These are phyloP conservation scores for Arctia plantaginis DNA, from an alignment of 2,888 invertebrate species.

Conservation along the genomic window DNA sequence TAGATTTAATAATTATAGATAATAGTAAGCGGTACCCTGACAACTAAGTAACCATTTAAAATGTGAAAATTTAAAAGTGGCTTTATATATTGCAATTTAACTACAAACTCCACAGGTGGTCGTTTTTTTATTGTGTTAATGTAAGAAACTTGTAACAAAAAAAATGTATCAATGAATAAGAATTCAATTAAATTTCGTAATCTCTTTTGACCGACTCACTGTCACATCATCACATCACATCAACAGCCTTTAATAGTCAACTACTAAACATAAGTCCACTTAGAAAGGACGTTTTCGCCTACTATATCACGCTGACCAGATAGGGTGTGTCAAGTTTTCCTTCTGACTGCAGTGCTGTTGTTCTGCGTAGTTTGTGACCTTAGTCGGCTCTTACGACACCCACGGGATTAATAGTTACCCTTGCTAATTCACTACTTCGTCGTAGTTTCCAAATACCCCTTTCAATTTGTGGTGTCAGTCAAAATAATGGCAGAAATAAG, in stretches of 20 bases:
- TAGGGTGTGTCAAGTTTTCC: too few relatives aligned
- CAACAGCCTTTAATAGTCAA: too few relatives aligned
- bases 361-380: too few relatives aligned
- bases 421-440: neutral
- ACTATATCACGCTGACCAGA: too few relatives aligned
- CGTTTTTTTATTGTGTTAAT: neutral
- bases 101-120: neutral
- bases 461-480: neutral
- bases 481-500: neutral
- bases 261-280: too few relatives aligned
- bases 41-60: neutral
- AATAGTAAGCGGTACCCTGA: neutral
- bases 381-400: too few relatives aligned
- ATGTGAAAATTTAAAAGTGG: neutral
- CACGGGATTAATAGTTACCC: too few relatives aligned
- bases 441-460: neutral
- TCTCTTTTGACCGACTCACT: neutral
- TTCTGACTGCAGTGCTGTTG: too few relatives aligned
- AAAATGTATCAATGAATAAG: neutral
- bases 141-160: neutral
- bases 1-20: neutral
- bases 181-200: neutral
- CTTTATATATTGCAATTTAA: neutral
- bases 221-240: too few relatives aligned
- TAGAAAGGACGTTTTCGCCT: too few relatives aligned